A percentile compares a stretch with the other conserved stretches of the same genome.
phyloP scores from a whole-genome alignment of 2,888 invertebrate species.

The Conomelus anceps region DNA sequence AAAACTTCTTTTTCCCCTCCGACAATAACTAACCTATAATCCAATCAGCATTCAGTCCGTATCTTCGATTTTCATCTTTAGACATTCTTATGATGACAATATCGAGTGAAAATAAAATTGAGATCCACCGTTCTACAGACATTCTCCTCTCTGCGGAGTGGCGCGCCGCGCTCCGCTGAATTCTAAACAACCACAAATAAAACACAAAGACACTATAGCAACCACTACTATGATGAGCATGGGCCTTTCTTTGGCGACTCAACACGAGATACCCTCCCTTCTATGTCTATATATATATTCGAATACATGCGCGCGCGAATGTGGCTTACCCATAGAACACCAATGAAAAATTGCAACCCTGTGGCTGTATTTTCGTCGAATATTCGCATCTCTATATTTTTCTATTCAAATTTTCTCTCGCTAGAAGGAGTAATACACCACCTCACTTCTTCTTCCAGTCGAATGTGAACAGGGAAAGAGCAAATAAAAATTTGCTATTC shows the following conservation, averaged over 20 bases:
- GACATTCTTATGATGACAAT: neutral
- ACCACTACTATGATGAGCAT: neutral
- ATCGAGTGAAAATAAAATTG: neutral
- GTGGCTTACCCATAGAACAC: neutral
- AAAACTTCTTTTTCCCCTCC: neutral
- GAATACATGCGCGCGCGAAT: neutral
- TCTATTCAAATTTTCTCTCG: neutral
- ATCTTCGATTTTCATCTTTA: neutral
- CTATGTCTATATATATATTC: neutral
- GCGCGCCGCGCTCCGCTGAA: neutral
- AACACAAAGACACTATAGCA: neutral
- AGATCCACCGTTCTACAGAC: neutral
- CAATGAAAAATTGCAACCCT: neutral
- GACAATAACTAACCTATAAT: neutral
- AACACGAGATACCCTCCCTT: neutral
- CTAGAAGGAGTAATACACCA: neutral
- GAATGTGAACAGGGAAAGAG: neutral
- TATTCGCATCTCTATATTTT: neutral
- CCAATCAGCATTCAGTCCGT: neutral
- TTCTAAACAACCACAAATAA: neutral
- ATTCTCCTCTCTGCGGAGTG: neutral
- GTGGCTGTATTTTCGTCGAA: neutral
- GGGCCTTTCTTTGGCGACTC: neutral
- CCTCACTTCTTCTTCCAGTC: neutral
- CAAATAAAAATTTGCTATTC: neutral